Conservation (phyloP, 1,140 invertebrate species). For the Hycleus phaleratus region DNA sequence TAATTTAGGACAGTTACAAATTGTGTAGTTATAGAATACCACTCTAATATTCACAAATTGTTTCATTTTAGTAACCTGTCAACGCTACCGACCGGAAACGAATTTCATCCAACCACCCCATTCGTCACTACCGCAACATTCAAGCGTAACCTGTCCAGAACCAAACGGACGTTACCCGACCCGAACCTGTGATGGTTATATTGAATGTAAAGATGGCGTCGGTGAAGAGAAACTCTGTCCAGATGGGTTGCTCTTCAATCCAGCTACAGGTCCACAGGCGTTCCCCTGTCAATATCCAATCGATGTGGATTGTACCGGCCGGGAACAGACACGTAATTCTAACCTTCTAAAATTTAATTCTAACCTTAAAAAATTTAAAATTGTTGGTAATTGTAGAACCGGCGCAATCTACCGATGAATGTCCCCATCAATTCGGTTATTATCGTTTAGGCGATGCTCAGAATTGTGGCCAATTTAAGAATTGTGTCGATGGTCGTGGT, state of each 20-base stretch:
- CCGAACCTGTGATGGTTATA: slow-evolving; percentile 43
- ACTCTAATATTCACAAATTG: too few relatives aligned
- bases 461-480: slow-evolving; percentile 77
- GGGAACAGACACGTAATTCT: slow-evolving; percentile 62
- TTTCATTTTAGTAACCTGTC: too few relatives aligned
- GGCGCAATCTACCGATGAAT: slow-evolving; percentile 62
- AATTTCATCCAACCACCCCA: neutral
- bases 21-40: too few relatives aligned
- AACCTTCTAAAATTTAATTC: neutral
- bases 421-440: slow-evolving; percentile 79
- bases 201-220: slow-evolving; percentile 63
- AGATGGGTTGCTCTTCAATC: slow-evolving; percentile 77
- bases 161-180: slow-evolving; percentile 32
- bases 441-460: slow-evolving; percentile 61
- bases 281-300: slow-evolving; percentile 80
- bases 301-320: slow-evolving; percentile 66
- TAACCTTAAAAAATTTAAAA: too few relatives aligned
- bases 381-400: slow-evolving; percentile 42
- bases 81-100: too few relatives aligned
- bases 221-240: slow-evolving; percentile 70
- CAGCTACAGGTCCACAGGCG: slow-evolving; percentile 56
- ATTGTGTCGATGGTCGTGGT: slow-evolving; percentile 66
- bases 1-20: too few relatives aligned
- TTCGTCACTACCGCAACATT: neutral
- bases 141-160: slow-evolving; percentile 21